These are phyloP conservation scores for Macropus fuliginosus DNA, from an alignment of 2,797 vertebrate genomes.

Conservation along the genomic window DNA sequence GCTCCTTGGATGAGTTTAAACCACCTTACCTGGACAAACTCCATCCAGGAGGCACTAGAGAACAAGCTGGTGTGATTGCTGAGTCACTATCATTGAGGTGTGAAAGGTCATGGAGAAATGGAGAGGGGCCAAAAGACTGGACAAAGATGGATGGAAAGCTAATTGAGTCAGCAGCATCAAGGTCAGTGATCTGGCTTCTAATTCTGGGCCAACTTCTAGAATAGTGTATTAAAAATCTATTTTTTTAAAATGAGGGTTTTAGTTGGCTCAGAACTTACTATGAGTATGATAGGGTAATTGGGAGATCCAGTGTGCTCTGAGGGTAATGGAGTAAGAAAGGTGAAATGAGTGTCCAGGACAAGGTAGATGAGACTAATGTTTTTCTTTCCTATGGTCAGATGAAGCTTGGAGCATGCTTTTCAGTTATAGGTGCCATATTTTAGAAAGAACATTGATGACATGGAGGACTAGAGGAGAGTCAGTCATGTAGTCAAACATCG, in stretches of 20 bases:
- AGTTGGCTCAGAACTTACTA: not conserved
- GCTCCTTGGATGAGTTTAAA: no score
- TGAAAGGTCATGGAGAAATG: no score
- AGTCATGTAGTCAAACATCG: not conserved
- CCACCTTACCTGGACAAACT: no score
- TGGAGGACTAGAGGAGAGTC: not conserved
- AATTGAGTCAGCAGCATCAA: no score
- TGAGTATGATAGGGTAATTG: not conserved
- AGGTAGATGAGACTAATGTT: not conserved
- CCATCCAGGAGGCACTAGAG: no score
- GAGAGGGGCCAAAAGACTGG: no score
- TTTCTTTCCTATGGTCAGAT: not conserved
- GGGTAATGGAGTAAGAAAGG: not conserved
- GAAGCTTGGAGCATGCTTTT: not conserved
- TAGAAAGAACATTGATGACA: not conserved
- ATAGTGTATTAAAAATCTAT: not conserved
- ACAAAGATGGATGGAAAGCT: no score
- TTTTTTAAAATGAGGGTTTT: not conserved
- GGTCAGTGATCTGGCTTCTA: not conserved
- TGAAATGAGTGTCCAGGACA: not conserved
- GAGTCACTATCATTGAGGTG: no score
- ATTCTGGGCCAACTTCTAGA: not conserved
- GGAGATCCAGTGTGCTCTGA: not conserved
- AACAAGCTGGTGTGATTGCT: no score
- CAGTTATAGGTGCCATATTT: not conserved